Base-by-base conservation (phyloP, 2,888 invertebrate species). In the Reticulitermes lucifugus region DNA sequence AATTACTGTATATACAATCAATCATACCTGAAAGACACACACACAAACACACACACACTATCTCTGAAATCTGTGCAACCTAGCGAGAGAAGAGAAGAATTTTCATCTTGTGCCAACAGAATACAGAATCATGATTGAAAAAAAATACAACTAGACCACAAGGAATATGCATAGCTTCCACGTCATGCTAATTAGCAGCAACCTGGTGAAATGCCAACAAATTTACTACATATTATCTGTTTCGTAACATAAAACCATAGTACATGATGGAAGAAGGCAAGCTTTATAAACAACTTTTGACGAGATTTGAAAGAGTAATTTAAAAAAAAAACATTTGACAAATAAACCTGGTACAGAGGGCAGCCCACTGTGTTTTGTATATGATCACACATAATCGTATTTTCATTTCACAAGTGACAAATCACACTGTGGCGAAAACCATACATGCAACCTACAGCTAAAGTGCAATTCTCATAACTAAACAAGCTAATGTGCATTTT, bases 401-500 rank as follows among this genome's bases (percentile, higher is more conserved):
- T 73, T 25, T n/a, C 9, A n/a, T 70, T 6, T 6, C 10, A 73
- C 18, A 41, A 73, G 21, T 21, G 73, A 73, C 41, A 73, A 7
- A 21, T 73, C 3, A 21, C 9, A 73, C 35, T 12, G 18, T 73
- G 18, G 22, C n/a, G 25, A 65, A 65, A 73, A 35, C 4, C 46
- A 22, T 77, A 35, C 77, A 77, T 77, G 77, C 77, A 77, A 77
- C 0, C 35, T 55, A 55, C 41, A 73, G 14, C 77, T 77, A 77
- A 77, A 77, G 77, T 77, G 77, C 77, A 77, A 46, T 43, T 21
- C 0, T 46, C 43, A 46, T 3, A 51, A 51, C 43, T 77, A n/a
- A 46, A 77, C 21, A 77, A 77, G 46, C 1, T 77, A 77, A 77
- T 77, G 77, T 77, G 77, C 77, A 77, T 21, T 41, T 22, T 51